phyloP scores from a whole-genome alignment of 2,888 invertebrate genomes.

The Caenorhabditis sp. region DNA sequence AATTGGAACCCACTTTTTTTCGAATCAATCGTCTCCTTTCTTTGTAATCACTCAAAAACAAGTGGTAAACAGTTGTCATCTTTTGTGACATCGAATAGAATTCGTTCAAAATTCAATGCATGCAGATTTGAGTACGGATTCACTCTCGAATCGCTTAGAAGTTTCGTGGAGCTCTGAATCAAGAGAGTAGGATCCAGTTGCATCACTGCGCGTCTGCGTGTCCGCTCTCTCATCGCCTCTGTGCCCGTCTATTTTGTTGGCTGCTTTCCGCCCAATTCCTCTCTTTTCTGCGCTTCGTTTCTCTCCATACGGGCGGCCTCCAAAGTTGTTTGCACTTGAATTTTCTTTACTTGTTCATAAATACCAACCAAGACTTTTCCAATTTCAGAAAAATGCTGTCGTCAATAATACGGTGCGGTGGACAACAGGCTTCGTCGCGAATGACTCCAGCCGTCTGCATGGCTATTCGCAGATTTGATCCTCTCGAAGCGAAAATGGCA shows the following conservation, averaged over 20 bases:
- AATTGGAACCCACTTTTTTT: too few species aligned
- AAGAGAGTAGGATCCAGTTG: not conserved
- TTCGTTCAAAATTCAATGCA: too few species aligned
- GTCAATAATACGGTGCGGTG: conserved; percentile 22
- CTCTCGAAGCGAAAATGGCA: conserved; percentile 54
- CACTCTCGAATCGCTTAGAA: too few species aligned
- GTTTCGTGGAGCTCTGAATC: not conserved
- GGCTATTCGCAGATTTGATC: conserved; percentile 51
- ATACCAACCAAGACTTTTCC: not conserved
- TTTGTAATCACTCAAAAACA: too few species aligned
- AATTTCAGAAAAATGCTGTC: conserved; percentile 29
- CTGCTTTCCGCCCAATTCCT: conserved; percentile 1
- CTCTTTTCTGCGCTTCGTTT: conserved; percentile 21
- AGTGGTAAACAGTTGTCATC: too few species aligned
- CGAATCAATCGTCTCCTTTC: too few species aligned
- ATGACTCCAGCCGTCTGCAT: conserved; percentile 30
- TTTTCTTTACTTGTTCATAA: not conserved
- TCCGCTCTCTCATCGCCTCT: conserved; percentile 12
- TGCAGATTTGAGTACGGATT: too few species aligned
- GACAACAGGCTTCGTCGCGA: conserved; percentile 16
- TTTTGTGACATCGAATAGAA: too few species aligned
- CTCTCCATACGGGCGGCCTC: conserved; percentile 44
- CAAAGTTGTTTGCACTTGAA: not conserved
- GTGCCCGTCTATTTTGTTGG: conserved; percentile 6
- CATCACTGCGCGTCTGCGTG: not conserved